These are phyloP conservation scores for Nymphalis urticae DNA, from an alignment of 2,888 invertebrate species.

Conservation along the genomic window DNA sequence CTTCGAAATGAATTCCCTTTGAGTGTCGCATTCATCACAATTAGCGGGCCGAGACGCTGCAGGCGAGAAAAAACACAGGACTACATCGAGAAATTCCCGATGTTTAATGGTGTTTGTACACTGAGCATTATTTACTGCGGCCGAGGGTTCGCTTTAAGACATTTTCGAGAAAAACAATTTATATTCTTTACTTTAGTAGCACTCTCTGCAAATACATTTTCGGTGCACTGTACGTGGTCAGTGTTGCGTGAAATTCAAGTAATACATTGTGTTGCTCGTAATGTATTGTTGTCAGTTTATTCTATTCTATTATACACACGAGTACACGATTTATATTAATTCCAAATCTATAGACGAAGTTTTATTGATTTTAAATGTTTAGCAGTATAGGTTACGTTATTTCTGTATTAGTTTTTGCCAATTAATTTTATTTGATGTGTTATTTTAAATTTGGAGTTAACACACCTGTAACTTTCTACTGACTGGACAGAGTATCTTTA, in stretches of 20 bases:
- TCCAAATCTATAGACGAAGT: not conserved
- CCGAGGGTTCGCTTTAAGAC: conserved; percentile 24
- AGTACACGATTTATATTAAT: not conserved
- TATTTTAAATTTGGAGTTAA: no score
- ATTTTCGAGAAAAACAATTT: conserved; percentile 34
- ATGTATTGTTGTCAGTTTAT: conserved; percentile 8
- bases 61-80: conserved; percentile 49
- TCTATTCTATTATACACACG: no score
- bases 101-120: conserved; percentile 45
- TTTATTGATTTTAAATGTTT: no score
- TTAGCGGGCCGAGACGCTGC: conserved; percentile 50
- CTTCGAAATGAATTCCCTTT: conserved; percentile 30
- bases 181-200: conserved; percentile 6
- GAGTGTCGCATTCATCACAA: conserved; percentile 62
- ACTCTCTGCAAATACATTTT: conserved; percentile 5
- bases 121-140: conserved; percentile 43
- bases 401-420: no score
- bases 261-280: conserved; percentile 17
- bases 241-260: conserved; percentile 23
- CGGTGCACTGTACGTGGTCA: conserved; percentile 17
- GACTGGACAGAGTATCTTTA: no score
- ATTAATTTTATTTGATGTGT: no score
- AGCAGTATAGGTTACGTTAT: no score
- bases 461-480: no score
- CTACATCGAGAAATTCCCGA: conserved; percentile 44